Evolutionary conservation across 2,888 invertebrate genomes (phyloP).

Genomic region (Monochamus alternatus): DNA sequence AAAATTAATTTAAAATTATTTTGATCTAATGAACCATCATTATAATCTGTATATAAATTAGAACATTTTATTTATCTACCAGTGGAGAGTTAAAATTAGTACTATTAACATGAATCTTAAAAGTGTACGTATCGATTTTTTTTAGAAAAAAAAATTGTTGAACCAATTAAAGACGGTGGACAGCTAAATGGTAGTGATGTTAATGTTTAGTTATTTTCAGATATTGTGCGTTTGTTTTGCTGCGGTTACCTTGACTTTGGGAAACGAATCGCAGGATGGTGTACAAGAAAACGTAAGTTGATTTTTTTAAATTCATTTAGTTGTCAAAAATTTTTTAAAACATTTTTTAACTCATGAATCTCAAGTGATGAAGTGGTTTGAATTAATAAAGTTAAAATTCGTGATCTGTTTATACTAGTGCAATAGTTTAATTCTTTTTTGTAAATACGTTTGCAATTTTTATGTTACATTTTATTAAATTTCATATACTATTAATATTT

Average conservation of each 20-base stretch:
- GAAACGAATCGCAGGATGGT: neutral
- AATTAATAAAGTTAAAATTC: too few species aligned
- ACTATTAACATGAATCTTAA: conserved; percentile 18
- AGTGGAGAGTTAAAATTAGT: conserved; percentile 2
- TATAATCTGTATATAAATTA: conserved; percentile 31
- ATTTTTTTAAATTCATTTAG: neutral
- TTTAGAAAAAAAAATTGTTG: neutral
- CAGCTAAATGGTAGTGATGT: conserved; percentile 11
- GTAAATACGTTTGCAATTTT: too few species aligned
- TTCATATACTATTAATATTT: too few species aligned
- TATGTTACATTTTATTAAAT: too few species aligned
- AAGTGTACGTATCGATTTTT: conserved; percentile 22
- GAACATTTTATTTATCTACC: conserved; percentile 14
- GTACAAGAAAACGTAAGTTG: conserved; percentile 14
- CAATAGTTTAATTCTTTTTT: too few species aligned
- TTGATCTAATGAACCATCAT: conserved; percentile 20
- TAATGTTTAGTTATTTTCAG: conserved; percentile 25
- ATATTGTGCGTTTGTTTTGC: conserved; percentile 15
- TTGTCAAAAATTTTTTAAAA: too few species aligned
- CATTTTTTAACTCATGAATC: too few species aligned
- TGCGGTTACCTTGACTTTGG: conserved; percentile 5
- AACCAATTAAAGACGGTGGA: neutral
- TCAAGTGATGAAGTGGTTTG: too few species aligned
- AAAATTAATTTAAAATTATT: conserved; percentile 32
- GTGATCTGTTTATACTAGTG: too few species aligned